Percentiles rank a stretch among this genome's conserved stretches.
These are phyloP conservation scores for Dryobota labecula DNA, from an alignment of 2,888 invertebrate genomes.

Conservation along the genomic window DNA sequence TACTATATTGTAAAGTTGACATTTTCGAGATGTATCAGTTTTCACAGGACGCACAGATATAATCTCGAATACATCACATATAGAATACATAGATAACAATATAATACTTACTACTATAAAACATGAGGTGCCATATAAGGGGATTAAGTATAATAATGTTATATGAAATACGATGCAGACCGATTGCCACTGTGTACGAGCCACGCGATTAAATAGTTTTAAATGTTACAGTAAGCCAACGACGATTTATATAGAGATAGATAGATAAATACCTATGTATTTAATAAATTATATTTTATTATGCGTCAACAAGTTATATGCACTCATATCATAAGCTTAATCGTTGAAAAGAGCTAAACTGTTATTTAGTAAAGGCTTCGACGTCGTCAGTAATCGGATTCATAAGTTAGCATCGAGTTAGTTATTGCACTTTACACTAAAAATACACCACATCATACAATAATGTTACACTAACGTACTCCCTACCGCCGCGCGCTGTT, in stretches of 20 bases:
- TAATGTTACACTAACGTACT: slow-evolving; percentile 69
- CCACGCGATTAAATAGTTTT: slow-evolving; percentile 66
- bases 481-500: slow-evolving; percentile 60
- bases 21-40: too few species aligned
- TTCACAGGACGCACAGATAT: too few species aligned
- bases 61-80: slow-evolving; percentile 82
- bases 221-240: slow-evolving; percentile 83
- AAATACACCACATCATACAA: slow-evolving; percentile 73
- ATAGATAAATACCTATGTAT: slow-evolving; percentile 69
- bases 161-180: slow-evolving; percentile 66
- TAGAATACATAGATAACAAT: slow-evolving; percentile 75
- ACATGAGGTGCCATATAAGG: slow-evolving; percentile 77
- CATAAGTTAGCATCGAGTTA: slow-evolving; percentile 81
- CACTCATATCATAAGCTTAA: slow-evolving; percentile 80
- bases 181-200: slow-evolving; percentile 64
- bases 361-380: slow-evolving; percentile 82
- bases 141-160: slow-evolving; percentile 70
- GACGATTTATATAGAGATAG: slow-evolving; percentile 78
- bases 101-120: slow-evolving; percentile 82
- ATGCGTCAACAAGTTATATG: slow-evolving; percentile 87
- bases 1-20: too few species aligned
- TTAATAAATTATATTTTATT: slow-evolving; percentile 82
- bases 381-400: slow-evolving; percentile 76
- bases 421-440: slow-evolving; percentile 84
- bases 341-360: slow-evolving; percentile 74